These are phyloP conservation scores for Carabus problematicus DNA, from an alignment of 2,888 invertebrate species.

Conservation along the genomic window DNA sequence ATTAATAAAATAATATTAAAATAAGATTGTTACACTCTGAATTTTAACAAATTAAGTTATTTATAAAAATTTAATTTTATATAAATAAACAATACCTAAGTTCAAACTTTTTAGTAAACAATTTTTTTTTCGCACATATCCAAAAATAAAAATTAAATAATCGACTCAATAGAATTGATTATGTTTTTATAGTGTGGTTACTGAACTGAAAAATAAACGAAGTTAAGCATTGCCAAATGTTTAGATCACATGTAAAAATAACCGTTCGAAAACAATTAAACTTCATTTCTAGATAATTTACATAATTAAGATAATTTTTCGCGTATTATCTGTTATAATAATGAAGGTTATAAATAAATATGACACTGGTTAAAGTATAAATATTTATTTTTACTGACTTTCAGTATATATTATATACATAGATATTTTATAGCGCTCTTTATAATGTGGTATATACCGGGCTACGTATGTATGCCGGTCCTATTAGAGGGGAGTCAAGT, in stretches of 20 bases:
- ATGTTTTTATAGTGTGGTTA: neutral
- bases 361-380: slow-evolving; percentile 10
- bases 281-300: slow-evolving; percentile 2
- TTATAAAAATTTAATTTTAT: too few relatives aligned
- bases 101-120: too few relatives aligned
- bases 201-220: too few relatives aligned
- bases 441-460: neutral
- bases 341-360: slow-evolving; percentile 15
- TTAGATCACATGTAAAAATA: slow-evolving; percentile 18
- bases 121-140: too few relatives aligned
- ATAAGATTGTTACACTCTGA: too few relatives aligned
- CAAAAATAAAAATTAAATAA: too few relatives aligned
- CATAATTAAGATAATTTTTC: slow-evolving; percentile 21
- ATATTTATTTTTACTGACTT: neutral
- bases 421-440: neutral
- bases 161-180: neutral
- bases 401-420: neutral
- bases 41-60: too few relatives aligned
- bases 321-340: slow-evolving; percentile 2
- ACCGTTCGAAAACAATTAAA: slow-evolving; percentile 2
- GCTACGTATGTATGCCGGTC: too few relatives aligned
- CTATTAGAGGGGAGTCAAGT: too few relatives aligned
- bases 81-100: too few relatives aligned
- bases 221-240: neutral
- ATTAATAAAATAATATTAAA: too few relatives aligned